Evolutionary conservation across 2,797 vertebrate genomes (phyloP).

Genomic region (Pipistrellus pipistrellus): DNA sequence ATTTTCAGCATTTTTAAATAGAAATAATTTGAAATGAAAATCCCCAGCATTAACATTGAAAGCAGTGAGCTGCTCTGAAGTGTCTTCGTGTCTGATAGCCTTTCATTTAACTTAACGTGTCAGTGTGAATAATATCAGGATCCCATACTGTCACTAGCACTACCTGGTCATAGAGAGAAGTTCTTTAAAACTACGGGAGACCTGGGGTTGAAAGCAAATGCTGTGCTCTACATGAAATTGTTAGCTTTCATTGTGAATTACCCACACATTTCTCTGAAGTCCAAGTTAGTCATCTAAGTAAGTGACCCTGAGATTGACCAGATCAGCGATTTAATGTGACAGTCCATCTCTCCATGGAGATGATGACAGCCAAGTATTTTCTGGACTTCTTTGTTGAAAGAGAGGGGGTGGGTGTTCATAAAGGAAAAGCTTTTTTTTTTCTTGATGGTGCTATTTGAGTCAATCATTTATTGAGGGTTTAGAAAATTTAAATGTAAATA

Average conservation of each 20-base stretch:
- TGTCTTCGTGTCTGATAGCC: neutral
- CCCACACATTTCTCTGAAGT: neutral
- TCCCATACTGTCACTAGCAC: neutral
- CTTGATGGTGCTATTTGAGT: neutral
- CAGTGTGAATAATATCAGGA: neutral
- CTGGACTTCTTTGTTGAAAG: neutral
- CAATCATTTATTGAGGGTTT: neutral
- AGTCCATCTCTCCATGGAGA: neutral
- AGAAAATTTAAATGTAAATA: constrained; percentile 12
- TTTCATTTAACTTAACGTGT: constrained; percentile 54
- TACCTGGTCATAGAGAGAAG: neutral
- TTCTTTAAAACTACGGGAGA: neutral
- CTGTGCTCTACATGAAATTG: neutral
- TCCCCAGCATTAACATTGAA: constrained; percentile 40
- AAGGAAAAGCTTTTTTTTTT: neutral
- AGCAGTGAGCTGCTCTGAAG: constrained; percentile 18
- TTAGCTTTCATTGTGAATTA: neutral
- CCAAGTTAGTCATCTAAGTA: neutral
- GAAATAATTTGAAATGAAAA: constrained; percentile 41
- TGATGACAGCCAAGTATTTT: neutral
- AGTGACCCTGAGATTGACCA: neutral
- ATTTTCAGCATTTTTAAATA: constrained; percentile 31
- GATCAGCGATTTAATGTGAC: neutral
- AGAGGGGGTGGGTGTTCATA: too few species aligned
- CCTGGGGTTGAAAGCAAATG: neutral